phyloP scores from a whole-genome alignment of 2,888 invertebrate genomes.

The Napeogenes sylphis region DNA sequence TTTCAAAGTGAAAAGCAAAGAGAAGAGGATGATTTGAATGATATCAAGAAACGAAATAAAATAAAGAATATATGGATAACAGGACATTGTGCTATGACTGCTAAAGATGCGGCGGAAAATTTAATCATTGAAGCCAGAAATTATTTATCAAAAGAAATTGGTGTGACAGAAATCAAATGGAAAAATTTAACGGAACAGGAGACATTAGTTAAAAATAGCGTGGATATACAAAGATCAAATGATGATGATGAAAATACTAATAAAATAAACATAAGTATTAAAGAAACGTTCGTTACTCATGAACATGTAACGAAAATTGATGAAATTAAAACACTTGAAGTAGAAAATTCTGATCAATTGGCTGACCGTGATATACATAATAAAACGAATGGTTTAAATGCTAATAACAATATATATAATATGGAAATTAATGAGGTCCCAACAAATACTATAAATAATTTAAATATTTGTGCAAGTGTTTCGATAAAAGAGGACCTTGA shows the following conservation, averaged over 20 bases:
- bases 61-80: constrained; percentile 86
- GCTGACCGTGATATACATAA: too few relatives aligned
- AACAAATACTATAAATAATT: neutral
- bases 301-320: too few relatives aligned
- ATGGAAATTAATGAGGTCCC: neutral
- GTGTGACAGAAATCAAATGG: constrained; percentile 85
- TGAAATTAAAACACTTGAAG: too few relatives aligned
- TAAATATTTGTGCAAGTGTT: neutral
- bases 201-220: neutral
- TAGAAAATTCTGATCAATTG: too few relatives aligned
- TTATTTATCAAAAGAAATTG: constrained; percentile 84
- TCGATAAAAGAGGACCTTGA: constrained; percentile 46
- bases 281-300: too few relatives aligned
- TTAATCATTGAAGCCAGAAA: constrained; percentile 88
- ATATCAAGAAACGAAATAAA: constrained; percentile 81
- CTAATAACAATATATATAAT: neutral
- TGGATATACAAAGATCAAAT: neutral
- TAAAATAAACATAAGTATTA: too few relatives aligned
- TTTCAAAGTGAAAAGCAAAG: constrained; percentile 89
- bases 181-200: constrained; percentile 40
- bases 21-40: constrained; percentile 82
- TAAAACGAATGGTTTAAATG: neutral
- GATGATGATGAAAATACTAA: too few relatives aligned
- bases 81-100: constrained; percentile 87
- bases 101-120: constrained; percentile 87